Conservation (phyloP, 2,797 vertebrate species). For the Clarias fuscus region DNA sequence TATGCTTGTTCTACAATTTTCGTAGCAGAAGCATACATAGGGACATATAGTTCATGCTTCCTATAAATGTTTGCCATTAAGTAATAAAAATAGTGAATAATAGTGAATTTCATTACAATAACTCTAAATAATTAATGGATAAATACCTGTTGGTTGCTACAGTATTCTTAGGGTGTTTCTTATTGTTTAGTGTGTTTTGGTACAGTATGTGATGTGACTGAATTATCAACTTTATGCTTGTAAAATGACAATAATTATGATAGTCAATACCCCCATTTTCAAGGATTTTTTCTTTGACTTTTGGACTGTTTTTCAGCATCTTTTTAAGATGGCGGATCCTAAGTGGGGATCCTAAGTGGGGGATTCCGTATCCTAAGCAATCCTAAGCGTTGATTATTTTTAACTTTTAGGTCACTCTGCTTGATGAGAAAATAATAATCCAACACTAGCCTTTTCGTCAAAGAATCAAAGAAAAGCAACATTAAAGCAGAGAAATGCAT, state of each 20-base stretch:
- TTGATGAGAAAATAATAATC: not conserved
- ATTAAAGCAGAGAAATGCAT: slow-evolving; percentile 72
- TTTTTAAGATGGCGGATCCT: not conserved
- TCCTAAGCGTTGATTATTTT: not conserved
- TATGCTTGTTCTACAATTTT: too few species aligned
- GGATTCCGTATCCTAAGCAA: too few species aligned
- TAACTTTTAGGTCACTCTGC: not conserved
- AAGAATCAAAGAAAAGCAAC: slow-evolving; percentile 56
- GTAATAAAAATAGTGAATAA: not conserved
- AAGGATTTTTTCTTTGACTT: not conserved
- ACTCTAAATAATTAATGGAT: not conserved
- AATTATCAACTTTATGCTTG: not conserved
- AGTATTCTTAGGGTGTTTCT: not conserved
- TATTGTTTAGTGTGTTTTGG: too few species aligned
- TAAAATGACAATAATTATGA: not conserved
- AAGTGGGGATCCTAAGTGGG: too few species aligned
- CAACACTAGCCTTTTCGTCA: not conserved
- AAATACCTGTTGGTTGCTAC: not conserved
- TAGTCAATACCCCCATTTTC: not conserved
- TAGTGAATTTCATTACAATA: not conserved
- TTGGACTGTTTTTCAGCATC: not conserved
- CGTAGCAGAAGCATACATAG: not conserved
- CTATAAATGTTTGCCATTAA: not conserved
- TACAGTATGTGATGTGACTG: not conserved
- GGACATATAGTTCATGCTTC: not conserved